Evolutionary conservation across 2,797 vertebrate genomes (phyloP).

Genomic region (Rhinoraja longicauda): DNA sequence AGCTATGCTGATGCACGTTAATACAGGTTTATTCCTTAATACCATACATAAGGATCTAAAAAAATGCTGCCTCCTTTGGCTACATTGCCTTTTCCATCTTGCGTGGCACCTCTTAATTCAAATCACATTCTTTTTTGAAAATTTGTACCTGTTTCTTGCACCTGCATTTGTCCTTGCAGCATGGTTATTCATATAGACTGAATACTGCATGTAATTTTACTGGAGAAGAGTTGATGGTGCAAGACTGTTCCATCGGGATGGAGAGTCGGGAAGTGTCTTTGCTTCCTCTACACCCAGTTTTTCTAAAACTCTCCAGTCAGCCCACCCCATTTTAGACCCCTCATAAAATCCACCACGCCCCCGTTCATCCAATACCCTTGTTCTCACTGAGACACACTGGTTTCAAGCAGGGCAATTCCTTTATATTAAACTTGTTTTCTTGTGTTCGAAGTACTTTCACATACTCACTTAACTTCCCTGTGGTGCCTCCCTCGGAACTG

Average conservation of each 20-base stretch:
- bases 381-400: not conserved
- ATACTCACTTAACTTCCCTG: not conserved
- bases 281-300: too few species aligned
- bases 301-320: too few species aligned
- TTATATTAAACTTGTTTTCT: not conserved
- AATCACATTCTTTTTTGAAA: not conserved
- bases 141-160: not conserved
- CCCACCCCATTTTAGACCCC: too few species aligned
- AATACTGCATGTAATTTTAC: too few species aligned
- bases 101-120: not conserved
- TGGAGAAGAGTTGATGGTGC: too few species aligned
- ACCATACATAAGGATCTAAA: not conserved
- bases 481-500: not conserved
- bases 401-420: not conserved
- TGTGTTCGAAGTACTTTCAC: not conserved
- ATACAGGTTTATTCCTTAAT: not conserved
- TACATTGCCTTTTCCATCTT: not conserved
- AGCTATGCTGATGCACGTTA: not conserved
- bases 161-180: too few species aligned
- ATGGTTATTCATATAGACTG: too few species aligned
- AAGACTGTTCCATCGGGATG: too few species aligned
- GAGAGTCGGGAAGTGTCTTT: too few species aligned
- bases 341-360: not conserved
- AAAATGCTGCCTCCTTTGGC: not conserved
- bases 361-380: not conserved